Base-by-base conservation (phyloP, 2,888 invertebrate species). In the Andricus quercusramuli region DNA sequence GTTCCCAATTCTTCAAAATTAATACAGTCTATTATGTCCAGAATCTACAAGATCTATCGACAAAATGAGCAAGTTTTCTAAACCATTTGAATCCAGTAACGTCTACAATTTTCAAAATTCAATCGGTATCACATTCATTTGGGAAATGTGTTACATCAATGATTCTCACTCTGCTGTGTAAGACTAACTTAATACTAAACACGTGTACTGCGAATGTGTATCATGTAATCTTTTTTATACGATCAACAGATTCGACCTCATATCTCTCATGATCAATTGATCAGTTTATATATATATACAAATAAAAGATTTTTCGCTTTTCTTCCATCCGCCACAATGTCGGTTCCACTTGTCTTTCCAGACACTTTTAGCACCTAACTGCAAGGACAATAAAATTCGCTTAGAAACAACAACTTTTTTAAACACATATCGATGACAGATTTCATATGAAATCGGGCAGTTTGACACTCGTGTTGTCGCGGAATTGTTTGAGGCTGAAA, bases 301-400 rank as follows among this genome's bases (percentile, higher is more conserved):
- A 82, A 79, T 79, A 29, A 83, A 78, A 79, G 76, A 77, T 81
- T 66, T 80, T 70, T 79, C 74, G 76, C 65, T 80, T 77, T 65
- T 80, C 67, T 79, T 80, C 79, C 78, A 68, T 81, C 81, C 51
- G 76, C 77, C 56, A 79, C 44, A 77, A 67, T 62, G 81, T 79
- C 79, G 74, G 67, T 79, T 64, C 82, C 82, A 74, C 47, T 74
- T 79, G 29, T 81, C 70, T 81, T 77, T 86, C 84, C 84, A 83
- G 81, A 83, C 84, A 85, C 83, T 87, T 86, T 88, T 86, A 85
- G 86, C 88, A 88, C 82, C 86, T 89, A 90, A 88, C 90, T 90
- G 88, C n/a, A 90, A 89, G 56, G 15, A 74, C 3, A 56, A 59
- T 20, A 56, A n/a, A 56, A n/a, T 74, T n/a, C n/a, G 41, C 41